Percentiles rank a stretch among this genome's conserved stretches.
These are phyloP conservation scores for Tetrao urogallus DNA, from an alignment of 2,113 vertebrate species.

Conservation along the genomic window DNA sequence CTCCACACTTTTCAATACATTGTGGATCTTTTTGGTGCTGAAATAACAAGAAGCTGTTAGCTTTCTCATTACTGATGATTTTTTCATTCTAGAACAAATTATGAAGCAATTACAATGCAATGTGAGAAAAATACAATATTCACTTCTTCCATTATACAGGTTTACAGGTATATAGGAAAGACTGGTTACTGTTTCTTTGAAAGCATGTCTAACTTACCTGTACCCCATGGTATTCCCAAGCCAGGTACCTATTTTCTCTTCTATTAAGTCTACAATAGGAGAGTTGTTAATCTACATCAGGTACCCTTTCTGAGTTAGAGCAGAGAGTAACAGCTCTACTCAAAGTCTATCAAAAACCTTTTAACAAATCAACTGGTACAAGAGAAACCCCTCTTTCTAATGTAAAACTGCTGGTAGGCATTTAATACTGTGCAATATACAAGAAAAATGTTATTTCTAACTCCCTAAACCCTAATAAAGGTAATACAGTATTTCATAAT, in stretches of 20 bases:
- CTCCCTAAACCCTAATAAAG: not conserved
- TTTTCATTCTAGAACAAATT: not conserved
- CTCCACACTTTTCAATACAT: not conserved
- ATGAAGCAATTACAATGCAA: not conserved
- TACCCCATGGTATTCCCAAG: not conserved
- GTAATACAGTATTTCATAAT: not conserved
- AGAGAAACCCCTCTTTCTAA: not conserved
- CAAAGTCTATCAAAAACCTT: not conserved
- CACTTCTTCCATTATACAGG: not conserved
- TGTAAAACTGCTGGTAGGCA: not conserved
- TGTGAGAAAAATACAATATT: not conserved
- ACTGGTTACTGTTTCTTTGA: not conserved
- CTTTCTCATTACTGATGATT: not conserved
- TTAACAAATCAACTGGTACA: not conserved
- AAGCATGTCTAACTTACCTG: not conserved
- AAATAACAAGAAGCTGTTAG: not conserved
- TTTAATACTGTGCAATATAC: not conserved
- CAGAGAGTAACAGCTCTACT: not conserved
- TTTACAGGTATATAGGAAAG: not conserved
- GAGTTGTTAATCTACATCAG: not conserved
- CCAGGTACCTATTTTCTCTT: not conserved
- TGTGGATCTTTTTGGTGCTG: not conserved
- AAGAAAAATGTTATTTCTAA: not conserved
- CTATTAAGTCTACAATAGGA: not conserved
- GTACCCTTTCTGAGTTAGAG: not conserved